These are phyloP conservation scores for Tachycineta bicolor DNA, from an alignment of 2,113 vertebrate species.

Conservation along the genomic window DNA sequence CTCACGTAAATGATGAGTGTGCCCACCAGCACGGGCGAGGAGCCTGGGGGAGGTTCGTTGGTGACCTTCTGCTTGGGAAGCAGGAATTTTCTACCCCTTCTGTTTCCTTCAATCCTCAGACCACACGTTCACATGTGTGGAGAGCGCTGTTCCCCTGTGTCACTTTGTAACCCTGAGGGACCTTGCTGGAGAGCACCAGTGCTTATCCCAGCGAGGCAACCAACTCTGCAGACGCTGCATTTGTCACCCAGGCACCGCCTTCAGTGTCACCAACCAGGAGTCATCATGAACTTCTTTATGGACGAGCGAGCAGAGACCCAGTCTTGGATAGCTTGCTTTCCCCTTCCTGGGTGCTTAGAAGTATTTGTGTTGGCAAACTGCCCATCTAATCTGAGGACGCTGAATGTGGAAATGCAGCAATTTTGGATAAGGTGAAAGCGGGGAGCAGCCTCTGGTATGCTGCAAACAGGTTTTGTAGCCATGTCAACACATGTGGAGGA, in stretches of 20 bases:
- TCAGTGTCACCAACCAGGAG: not conserved
- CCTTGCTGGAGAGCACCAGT: not conserved
- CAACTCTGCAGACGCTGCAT: not conserved
- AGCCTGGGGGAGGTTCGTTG: not conserved
- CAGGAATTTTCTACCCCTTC: not conserved
- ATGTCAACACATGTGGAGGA: not conserved
- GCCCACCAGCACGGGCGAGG: not conserved
- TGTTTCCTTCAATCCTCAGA: not conserved
- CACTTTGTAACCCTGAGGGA: not conserved
- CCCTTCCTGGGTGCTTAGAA: not conserved
- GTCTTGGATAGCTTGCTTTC: not conserved
- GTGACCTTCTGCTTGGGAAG: not conserved
- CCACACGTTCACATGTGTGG: not conserved
- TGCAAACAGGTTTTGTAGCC: conserved; percentile 48
- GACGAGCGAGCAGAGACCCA: not conserved
- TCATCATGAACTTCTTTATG: not conserved
- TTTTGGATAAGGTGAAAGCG: not conserved
- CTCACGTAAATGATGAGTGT: not conserved
- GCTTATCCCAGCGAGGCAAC: not conserved
- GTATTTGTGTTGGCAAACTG: conserved; percentile 23
- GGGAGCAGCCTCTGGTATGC: conserved; percentile 15
- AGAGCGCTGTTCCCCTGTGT: not conserved
- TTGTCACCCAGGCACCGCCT: not conserved
- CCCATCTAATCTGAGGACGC: conserved; percentile 7
- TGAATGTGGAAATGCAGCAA: conserved; percentile 22